Percentiles rank a stretch among this genome's conserved stretches.
phyloP scores from a whole-genome alignment of 2,113 vertebrate species.

The Apus apus region DNA sequence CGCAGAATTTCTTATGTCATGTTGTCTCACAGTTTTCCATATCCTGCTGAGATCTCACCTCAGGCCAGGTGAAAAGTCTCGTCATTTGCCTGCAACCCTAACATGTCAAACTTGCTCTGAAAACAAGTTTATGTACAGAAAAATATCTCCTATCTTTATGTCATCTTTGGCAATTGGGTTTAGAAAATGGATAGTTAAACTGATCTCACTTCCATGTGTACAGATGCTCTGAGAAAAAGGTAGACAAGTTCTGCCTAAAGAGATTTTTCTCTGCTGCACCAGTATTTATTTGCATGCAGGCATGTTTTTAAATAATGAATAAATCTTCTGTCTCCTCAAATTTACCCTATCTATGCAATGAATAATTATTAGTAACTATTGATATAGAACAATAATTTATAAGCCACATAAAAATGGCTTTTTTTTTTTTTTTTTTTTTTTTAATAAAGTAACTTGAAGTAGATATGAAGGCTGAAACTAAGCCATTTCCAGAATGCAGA shows the following conservation, averaged over 20 bases:
- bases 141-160: background rate
- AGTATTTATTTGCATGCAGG: background rate
- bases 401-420: background rate
- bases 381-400: background rate
- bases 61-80: background rate
- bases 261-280: background rate
- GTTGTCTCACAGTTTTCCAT: background rate
- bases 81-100: background rate
- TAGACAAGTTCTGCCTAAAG: background rate
- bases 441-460: background rate
- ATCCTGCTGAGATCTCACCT: background rate
- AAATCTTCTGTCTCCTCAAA: background rate
- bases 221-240: background rate
- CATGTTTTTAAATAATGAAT: background rate
- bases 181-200: background rate
- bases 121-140: background rate
- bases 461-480: background rate
- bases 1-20: background rate
- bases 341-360: background rate
- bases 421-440: background rate
- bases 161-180: background rate
- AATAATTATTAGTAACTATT: background rate
- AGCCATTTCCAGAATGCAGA: background rate
- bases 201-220: background rate
- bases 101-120: background rate